phyloP scores from a whole-genome alignment of 23 tunicate species.

The Halocynthia aurantium region DNA sequence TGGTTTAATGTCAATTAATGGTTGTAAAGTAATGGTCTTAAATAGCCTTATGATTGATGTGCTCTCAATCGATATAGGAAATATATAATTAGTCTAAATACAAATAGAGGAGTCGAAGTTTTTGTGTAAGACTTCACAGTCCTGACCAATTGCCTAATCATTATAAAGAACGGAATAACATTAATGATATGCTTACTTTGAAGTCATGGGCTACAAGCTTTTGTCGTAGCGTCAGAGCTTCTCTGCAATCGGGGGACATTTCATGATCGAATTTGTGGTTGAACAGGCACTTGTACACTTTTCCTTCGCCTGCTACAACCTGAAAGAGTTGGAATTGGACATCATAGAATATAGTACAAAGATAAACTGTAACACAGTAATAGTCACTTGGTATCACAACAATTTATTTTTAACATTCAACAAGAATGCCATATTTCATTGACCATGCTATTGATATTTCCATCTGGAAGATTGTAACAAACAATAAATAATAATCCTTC shows the following conservation, averaged over 20 bases:
- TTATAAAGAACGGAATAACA: background rate
- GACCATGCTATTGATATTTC: background rate
- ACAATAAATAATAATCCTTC: background rate
- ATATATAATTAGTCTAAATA: no score
- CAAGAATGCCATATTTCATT: background rate
- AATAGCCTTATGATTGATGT: constrained; percentile 4
- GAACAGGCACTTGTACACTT: constrained; percentile 67
- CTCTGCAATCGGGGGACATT: constrained; percentile 66
- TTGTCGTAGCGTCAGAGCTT: constrained; percentile 74
- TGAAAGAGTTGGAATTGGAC: background rate
- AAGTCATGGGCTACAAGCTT: constrained; percentile 60
- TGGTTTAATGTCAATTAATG: no score
- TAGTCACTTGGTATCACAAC: background rate
- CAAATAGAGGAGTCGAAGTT: background rate
- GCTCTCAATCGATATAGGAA: no score
- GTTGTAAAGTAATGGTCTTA: no score
- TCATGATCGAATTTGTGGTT: constrained; percentile 67
- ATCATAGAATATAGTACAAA: background rate
- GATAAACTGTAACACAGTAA: background rate
- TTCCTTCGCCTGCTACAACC: constrained; percentile 74
- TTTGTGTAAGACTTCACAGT: background rate
- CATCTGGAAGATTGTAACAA: background rate
- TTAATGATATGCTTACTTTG: constrained; percentile 25
- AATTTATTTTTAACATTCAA: background rate
- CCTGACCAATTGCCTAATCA: background rate